Evolutionary conservation across 2,797 vertebrate species (phyloP), one percentile per base, ranked within the genome.

Genomic region (Karalla daura): DNA sequence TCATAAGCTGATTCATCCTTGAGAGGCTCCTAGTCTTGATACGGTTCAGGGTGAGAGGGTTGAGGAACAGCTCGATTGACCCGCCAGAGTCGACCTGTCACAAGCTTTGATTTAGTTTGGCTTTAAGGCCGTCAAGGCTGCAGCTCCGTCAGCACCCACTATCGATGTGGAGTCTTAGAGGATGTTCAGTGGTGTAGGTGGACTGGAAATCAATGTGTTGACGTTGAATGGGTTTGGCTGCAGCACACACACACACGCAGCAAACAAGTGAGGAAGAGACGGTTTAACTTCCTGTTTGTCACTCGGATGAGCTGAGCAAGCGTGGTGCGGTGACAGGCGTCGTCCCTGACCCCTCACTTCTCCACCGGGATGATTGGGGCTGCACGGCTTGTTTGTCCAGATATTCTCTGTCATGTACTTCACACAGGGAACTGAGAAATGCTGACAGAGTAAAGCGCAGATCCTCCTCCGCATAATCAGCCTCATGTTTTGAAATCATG

Each of bases 241-340:
- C 35, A 30, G 21, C 49, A 47, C 12, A 18, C 20, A 62, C 41
- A 54, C 23, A 23, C 12, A 1, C 24, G 15, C 32, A 33, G 7
- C 20, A 18, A 56, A 28, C 24, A 0, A 10, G 21, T 45, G 28
- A 55, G 36, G 58, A 33, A 32, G 28, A 41, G 47, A 70, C 46
- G 43, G 1, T 55, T 56, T 61, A 13, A 61, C 70, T 64, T 70
- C 66, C 70, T 80, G 58, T 75, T 72, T 73, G 37, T 58, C 17
- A 21, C 15, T 33, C 4, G 13, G 7, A 58, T 78, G 15, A 54
- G 55, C 74, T 80, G 72, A 74, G 44, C 39, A 24, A 55, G 56
- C 56, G 41, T 3, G 2, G 3, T 25, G 47, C 0, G 1, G 28
- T 4, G 3, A 63, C 30, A 7, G 20, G 44, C 28, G 30, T 1